These are phyloP conservation scores for Passerina amoena DNA, from an alignment of 2,113 vertebrate genomes.

Conservation along the genomic window DNA sequence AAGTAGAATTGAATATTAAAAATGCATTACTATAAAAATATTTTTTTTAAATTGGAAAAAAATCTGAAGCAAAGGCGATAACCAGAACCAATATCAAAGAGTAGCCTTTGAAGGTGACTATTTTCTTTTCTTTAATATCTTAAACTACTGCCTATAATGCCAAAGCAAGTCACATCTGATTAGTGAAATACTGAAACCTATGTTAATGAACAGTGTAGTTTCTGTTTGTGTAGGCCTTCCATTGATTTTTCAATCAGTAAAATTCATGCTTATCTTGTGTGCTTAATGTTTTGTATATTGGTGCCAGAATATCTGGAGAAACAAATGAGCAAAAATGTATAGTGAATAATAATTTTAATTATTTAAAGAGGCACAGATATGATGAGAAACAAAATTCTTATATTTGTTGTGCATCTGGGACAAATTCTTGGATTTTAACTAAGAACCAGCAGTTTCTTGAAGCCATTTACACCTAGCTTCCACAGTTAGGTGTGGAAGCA, in stretches of 20 bases:
- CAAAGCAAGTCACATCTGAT: neutral
- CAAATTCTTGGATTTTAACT: neutral
- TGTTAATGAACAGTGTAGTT: neutral
- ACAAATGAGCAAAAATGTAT: neutral
- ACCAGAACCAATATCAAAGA: neutral
- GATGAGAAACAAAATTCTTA: neutral
- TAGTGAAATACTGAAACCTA: neutral
- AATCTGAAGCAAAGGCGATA: neutral
- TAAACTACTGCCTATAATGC: neutral
- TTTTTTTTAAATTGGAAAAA: neutral
- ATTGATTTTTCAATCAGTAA: neutral
- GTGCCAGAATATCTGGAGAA: neutral
- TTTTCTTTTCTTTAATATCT: neutral
- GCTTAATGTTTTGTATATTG: rapidly evolving
- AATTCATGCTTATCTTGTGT: neutral
- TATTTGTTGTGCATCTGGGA: neutral
- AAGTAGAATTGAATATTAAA: neutral
- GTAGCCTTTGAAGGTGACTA: neutral
- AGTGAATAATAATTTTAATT: neutral
- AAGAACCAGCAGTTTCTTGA: neutral
- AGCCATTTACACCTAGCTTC: neutral
- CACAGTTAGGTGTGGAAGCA: neutral
- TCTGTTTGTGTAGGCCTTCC: neutral
- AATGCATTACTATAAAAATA: neutral
- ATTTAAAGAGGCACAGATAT: neutral